Conservation (phyloP, 1,140 invertebrate species). For the Meloidogyne exigua region DNA sequence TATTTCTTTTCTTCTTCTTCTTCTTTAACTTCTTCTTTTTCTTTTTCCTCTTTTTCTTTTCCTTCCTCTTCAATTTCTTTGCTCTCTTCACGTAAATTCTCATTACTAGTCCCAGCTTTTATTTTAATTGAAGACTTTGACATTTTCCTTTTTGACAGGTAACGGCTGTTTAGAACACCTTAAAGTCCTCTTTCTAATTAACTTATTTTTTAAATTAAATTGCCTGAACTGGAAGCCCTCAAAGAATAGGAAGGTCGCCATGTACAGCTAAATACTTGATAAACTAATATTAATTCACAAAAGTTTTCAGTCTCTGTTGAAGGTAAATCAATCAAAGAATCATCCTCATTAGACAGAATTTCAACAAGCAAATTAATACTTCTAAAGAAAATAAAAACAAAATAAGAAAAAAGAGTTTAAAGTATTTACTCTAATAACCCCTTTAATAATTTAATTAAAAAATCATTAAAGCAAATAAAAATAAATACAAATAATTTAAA, state of each 20-base stretch:
- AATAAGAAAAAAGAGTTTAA: too few species aligned
- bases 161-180: slow-evolving; percentile 20
- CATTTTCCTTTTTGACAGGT: not conserved
- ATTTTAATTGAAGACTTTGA: not conserved
- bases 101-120: not conserved
- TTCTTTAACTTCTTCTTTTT: not conserved
- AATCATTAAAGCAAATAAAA: too few species aligned
- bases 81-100: not conserved
- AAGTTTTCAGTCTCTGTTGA: slow-evolving; percentile 18
- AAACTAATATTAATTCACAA: slow-evolving; percentile 49
- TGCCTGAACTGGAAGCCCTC: slow-evolving; percentile 19
- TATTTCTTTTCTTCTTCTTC: not conserved
- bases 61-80: not conserved
- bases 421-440: too few species aligned
- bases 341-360: slow-evolving; percentile 24
- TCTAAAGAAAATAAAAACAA: slow-evolving; percentile 40
- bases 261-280: slow-evolving; percentile 59
- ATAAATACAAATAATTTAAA: not conserved
- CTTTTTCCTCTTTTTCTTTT: not conserved
- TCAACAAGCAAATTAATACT: slow-evolving; percentile 53
- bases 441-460: too few species aligned
- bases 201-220: not conserved
- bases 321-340: not conserved
- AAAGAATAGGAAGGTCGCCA: slow-evolving; percentile 56
- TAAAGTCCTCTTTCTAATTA: too few species aligned